These are phyloP conservation scores for Chauna torquata DNA, from an alignment of 2,113 vertebrate species.

Conservation along the genomic window DNA sequence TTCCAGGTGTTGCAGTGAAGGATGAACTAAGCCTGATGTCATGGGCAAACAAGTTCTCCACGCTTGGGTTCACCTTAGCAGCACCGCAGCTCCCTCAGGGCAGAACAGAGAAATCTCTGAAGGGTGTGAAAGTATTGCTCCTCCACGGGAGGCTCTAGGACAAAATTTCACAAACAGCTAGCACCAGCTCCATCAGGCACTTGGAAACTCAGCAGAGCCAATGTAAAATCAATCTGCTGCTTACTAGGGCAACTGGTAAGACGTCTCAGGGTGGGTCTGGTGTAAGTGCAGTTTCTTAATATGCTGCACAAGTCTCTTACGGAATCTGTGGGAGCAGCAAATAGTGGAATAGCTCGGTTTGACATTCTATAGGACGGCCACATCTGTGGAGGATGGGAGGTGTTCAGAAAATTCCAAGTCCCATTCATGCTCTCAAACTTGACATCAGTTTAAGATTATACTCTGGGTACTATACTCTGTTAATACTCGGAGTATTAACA, in stretches of 20 bases:
- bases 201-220: background rate
- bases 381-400: background rate
- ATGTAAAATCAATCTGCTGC: background rate
- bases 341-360: background rate
- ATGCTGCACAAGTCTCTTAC: too few relatives aligned
- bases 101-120: background rate
- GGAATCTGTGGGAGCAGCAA: background rate
- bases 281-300: background rate
- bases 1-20: background rate
- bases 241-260: background rate
- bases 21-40: background rate
- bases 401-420: background rate
- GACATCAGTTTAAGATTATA: background rate
- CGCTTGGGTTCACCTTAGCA: background rate
- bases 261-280: fast-evolving
- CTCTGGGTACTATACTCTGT: background rate
- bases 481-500: background rate
- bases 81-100: fast-evolving
- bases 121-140: fast-evolving
- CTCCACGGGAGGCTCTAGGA: fast-evolving
- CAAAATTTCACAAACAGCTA: fast-evolving
- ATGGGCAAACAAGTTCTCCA: background rate
- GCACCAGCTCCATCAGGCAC: background rate
- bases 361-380: background rate
- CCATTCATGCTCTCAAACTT: background rate